These are phyloP conservation scores for Drosophila nigromelanica DNA, from an alignment of 1,140 invertebrate species.

Conservation along the genomic window DNA sequence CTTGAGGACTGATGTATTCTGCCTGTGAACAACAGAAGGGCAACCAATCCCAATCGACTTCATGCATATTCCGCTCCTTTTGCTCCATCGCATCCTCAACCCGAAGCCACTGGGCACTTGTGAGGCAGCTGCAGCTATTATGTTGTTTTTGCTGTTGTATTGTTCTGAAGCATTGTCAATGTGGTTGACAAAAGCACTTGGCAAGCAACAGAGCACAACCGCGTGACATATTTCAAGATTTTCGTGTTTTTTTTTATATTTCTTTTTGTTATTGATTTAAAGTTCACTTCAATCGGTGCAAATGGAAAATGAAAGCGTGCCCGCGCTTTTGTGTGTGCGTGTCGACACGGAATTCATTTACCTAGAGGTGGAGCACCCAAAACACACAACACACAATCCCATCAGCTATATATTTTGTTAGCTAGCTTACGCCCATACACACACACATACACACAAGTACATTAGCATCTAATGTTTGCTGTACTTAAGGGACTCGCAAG, in stretches of 20 bases:
- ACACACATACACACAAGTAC: background rate
- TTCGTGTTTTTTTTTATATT: background rate
- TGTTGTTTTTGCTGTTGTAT: slow-evolving; percentile 32
- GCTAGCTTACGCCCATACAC: slow-evolving; percentile 21
- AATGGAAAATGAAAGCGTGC: slow-evolving; percentile 43
- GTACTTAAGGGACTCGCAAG: slow-evolving; percentile 21
- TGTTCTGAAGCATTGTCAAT: slow-evolving; percentile 72
- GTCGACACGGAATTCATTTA: slow-evolving; percentile 66
- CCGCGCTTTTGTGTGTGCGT: slow-evolving; percentile 37
- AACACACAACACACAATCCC: slow-evolving; percentile 15
- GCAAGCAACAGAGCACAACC: slow-evolving; percentile 33
- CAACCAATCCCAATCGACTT: slow-evolving; percentile 52
- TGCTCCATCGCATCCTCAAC: background rate
- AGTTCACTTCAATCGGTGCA: slow-evolving; percentile 63
- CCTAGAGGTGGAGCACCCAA: slow-evolving; percentile 53
- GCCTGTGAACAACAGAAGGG: slow-evolving; percentile 22
- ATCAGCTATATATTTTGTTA: slow-evolving; percentile 23
- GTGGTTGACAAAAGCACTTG: slow-evolving; percentile 78
- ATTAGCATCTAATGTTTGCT: slow-evolving; percentile 3
- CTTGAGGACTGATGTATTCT: slow-evolving; percentile 55
- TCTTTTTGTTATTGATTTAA: slow-evolving; percentile 69
- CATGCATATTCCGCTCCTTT: slow-evolving; percentile 20
- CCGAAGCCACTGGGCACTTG: slow-evolving; percentile 30
- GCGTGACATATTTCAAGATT: slow-evolving; percentile 46
- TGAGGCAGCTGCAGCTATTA: slow-evolving; percentile 41